Evolutionary conservation across 2,888 invertebrate genomes (phyloP), one percentile per base, ranked within the genome.

Genomic region (Monochamus alternatus): DNA sequence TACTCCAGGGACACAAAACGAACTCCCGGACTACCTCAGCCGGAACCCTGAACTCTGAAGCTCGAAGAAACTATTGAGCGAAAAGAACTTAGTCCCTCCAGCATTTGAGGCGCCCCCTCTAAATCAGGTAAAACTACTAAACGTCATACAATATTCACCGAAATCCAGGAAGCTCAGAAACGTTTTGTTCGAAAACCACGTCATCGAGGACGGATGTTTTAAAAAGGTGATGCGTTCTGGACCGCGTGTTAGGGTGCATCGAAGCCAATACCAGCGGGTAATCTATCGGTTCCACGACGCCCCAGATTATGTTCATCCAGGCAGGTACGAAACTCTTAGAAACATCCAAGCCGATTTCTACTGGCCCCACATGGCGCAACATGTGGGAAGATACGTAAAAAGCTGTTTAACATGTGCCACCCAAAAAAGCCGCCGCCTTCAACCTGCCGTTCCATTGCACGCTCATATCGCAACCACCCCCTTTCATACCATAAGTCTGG

Each of bases 21-120:
- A 75, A 32, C 66, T 80, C 9, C 71, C 80, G 3, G 80, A 81
- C 58, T 66, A 59, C 5, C 69, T 81, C 8, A 74, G 76, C 31
- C 60, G 79, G 7, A 47, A 76, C 52, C 80, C 81, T 12, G 52
- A 38, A 70, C 9, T 2, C 14, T 3, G 59, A 69, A 58, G 22
- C 47, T 5, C 47, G 12, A 47, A 8, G 10, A 3, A 9, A 5
- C 47, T 3, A 12, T 1, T 38, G 1, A 14, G 5, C 47, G 7
- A 14, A 1, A 8, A 14, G 10, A 5, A 55, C 0, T 5, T 55
- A 3, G 7, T 10, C 3, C 55, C 7, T 5, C 12, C 12, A 0
- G 55, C 5, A 1, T 5, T 12, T 1, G 4, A 44, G 1, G 1
- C n/a, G 2, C 66, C 9, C 8, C 7, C n/a, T n/a, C n/a, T n/a